Base-by-base conservation (phyloP, 2,113 vertebrate species). In the Apodemus sylvaticus region DNA sequence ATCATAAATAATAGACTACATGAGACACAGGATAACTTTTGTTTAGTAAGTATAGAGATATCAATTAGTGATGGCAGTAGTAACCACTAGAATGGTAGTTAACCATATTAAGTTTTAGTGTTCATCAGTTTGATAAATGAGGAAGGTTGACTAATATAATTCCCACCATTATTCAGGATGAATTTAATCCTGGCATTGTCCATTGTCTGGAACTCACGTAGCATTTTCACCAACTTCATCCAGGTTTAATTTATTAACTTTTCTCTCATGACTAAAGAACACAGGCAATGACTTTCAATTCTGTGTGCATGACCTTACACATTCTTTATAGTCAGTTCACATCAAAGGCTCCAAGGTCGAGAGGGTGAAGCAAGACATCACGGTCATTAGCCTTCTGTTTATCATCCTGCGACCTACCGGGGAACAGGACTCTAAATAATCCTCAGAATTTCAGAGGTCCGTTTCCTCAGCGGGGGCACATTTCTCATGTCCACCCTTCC, bases 401-500 rank as follows among this genome's bases (percentile, higher is more conserved):
- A 16, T 82, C 74, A 64, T 36, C 34, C 3, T 26, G 36, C 22
- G 31, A 71, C 62, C 68, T 42, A 42, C 3, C 60, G 14, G 45
- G 86, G 36, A 48, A 77, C 10, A 8, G 73, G 94, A 42, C 48
- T 82, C 64, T 91, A 82, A 94, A 78, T 96, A 97, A 94, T 95
- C 26, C 42, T 73, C 14, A 62, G 93, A 74, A 64, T 91, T 96
- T 92, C 88, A 79, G 89, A 96, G n/a, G 26, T 24, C 34, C 78
- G 6, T 85, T 95, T 86, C 79, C 78, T 68, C 42, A 19, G 78
- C 53, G 76, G 89, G 36, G 76, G 42, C 39, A 83, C 88, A 88
- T 98, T 97, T 93, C 95, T 97, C 81, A 96, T 89, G 62, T 95
- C 82, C 51, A 86, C 39, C 88, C 97, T 97, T 89, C 90, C 66